Evolutionary conservation across 2,888 invertebrate species (phyloP).

Genomic region (Deilephila elpenor): DNA sequence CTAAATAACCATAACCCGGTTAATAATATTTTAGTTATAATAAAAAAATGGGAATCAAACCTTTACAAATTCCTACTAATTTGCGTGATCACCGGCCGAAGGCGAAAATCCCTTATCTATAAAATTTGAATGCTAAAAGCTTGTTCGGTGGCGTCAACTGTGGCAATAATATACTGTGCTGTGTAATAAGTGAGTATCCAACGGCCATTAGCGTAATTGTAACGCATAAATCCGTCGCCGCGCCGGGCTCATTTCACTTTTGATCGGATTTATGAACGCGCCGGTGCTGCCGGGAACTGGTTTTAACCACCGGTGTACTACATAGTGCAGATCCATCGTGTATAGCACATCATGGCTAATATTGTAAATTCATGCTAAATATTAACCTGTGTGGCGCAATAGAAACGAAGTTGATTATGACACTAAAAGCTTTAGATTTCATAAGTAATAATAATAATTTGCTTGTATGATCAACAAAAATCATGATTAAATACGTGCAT

Average conservation of each 20-base stretch:
- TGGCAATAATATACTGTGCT: background rate
- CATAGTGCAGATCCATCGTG: background rate
- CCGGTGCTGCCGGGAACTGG: conserved; percentile 25
- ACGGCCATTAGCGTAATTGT: conserved; percentile 19
- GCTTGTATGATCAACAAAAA: too few relatives aligned
- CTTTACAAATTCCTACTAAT: too few relatives aligned
- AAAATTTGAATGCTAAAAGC: background rate
- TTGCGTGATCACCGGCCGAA: too few relatives aligned
- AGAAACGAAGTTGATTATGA: too few relatives aligned
- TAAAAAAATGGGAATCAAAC: too few relatives aligned
- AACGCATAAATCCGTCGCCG: conserved; percentile 22
- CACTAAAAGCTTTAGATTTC: too few relatives aligned
- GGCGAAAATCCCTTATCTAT: too few relatives aligned
- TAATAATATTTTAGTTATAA: too few relatives aligned
- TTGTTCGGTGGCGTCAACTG: background rate
- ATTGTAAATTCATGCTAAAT: background rate
- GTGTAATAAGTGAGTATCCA: conserved; percentile 2
- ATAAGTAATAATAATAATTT: too few relatives aligned
- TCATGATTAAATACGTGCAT: too few relatives aligned
- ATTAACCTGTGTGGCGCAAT: too few relatives aligned
- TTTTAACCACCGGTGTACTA: background rate
- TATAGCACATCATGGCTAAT: background rate
- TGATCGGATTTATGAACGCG: conserved; percentile 21
- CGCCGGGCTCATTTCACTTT: conserved; percentile 21
- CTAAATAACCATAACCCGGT: background rate